phyloP scores from a whole-genome alignment of 2,888 invertebrate genomes.

The Apocheima hispidaria region DNA sequence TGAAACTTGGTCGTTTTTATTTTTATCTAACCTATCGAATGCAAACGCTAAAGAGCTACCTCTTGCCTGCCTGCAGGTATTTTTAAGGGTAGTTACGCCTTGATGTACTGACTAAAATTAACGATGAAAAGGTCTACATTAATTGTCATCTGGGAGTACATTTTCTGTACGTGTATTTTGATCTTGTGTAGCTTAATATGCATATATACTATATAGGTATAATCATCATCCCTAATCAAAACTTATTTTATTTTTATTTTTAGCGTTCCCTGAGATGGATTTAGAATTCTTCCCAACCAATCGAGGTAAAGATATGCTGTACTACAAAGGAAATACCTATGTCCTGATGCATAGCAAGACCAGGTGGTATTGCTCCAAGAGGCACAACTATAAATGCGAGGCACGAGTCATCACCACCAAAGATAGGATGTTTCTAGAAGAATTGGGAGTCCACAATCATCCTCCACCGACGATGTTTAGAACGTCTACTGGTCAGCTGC shows the following conservation, averaged over 20 bases:
- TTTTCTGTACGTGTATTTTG: too few species aligned
- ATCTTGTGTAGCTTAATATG: too few species aligned
- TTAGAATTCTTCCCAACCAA: constrained; percentile 45
- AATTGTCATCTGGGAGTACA: too few species aligned
- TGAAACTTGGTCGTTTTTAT: too few species aligned
- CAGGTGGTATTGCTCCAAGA: constrained; percentile 63
- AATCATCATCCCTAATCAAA: neutral
- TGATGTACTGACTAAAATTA: too few species aligned
- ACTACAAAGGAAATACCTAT: constrained; percentile 46
- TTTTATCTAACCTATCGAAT: too few species aligned
- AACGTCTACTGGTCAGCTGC: neutral
- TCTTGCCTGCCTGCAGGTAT: too few species aligned
- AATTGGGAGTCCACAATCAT: constrained; percentile 51
- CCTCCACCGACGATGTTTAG: constrained; percentile 22
- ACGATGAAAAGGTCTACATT: too few species aligned
- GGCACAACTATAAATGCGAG: constrained; percentile 49
- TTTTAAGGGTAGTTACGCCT: too few species aligned
- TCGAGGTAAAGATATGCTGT: constrained; percentile 41
- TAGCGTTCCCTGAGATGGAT: constrained; percentile 26
- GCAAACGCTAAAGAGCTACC: too few species aligned
- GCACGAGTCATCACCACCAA: constrained; percentile 47
- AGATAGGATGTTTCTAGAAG: constrained; percentile 38
- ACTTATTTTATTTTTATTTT: neutral
- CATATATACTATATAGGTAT: too few species aligned
- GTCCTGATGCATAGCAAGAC: constrained; percentile 46